Base-by-base conservation (phyloP, 2,888 invertebrate species). In the Chelonus formosanus region DNA sequence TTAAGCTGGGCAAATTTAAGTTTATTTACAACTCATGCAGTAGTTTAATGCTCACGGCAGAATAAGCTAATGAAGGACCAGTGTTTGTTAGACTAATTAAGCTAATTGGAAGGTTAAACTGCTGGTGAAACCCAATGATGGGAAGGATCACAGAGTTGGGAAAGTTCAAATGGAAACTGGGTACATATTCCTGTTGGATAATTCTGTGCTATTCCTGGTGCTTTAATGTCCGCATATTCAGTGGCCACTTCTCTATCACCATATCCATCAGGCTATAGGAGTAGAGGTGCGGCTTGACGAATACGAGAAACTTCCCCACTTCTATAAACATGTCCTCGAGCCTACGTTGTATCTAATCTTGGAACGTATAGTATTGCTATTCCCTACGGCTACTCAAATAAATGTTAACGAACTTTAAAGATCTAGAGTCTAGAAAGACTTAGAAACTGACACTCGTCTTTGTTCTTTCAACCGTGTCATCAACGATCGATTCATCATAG, bases 131-230 rank as follows among this genome's bases (percentile, higher is more conserved):
- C 44, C 31, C 43, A 44, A 20, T 40, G 36, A 40, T 44, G 31
- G 48, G 8, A 59, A 50, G 59, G 50, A 59, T 40, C 50, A 31
- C 50, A 59, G 59, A 43, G 56, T 50, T n/a, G 32, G 59, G 47
- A 59, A 47, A 59, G 35, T 59, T 59, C 40, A 40, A 40, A 40
- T 40, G 40, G 36, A 35, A 47, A 35, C 47, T 48, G 20, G 31
- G 3, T 40, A 35, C 5, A 44, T 56, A 40, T 40, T 7, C 36
- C 34, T 7, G 44, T 44, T 43, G 44, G 31, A 59, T 40, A 59
- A 36, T 59, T 50, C 40, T 40, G 40, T 59, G 47, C 50, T 59
- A 59, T 59, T 59, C 50, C 40, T 20, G 4, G 50, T n/a, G n/a
- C 5, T 58, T 59, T 40, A 59, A 40, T 36, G 50, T 59, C 48